phyloP scores from a whole-genome alignment of 1,140 invertebrate genomes.

The Antheraea pernyi region DNA sequence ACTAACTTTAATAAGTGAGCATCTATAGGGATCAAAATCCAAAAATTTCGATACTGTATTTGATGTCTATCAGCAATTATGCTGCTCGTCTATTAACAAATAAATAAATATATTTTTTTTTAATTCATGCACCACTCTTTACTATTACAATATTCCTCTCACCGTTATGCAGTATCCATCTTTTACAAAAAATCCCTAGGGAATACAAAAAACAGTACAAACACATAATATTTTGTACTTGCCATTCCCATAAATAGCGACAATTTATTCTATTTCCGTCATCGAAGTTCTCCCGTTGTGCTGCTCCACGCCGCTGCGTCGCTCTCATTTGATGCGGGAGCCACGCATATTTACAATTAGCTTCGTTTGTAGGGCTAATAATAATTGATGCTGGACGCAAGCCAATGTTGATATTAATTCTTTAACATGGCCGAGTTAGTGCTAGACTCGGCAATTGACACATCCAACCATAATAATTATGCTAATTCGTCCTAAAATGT shows the following conservation, averaged over 20 bases:
- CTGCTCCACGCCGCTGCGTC: conserved; percentile 18
- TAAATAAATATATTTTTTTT: too few relatives aligned
- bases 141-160: too few relatives aligned
- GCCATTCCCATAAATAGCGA: conserved; percentile 64
- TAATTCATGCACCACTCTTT: too few relatives aligned
- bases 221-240: conserved; percentile 19
- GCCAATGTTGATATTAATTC: conserved; percentile 54
- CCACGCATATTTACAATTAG: conserved; percentile 68
- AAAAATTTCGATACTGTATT: too few relatives aligned
- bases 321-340: conserved; percentile 73
- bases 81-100: too few relatives aligned
- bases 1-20: too few relatives aligned
- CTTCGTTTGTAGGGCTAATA: conserved; percentile 51
- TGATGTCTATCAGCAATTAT: too few relatives aligned
- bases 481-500: conserved; percentile 49
- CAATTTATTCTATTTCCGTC: conserved; percentile 69
- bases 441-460: conserved; percentile 61
- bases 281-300: conserved; percentile 66
- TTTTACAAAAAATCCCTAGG: too few relatives aligned
- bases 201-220: not conserved
- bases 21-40: too few relatives aligned
- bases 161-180: too few relatives aligned
- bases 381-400: conserved; percentile 57
- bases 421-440: conserved; percentile 35
- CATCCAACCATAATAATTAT: conserved; percentile 51